Evolutionary conservation across 2,113 vertebrate species (phyloP), one percentile per base, ranked within the genome.

Genomic region (Mus spicilegus): DNA sequence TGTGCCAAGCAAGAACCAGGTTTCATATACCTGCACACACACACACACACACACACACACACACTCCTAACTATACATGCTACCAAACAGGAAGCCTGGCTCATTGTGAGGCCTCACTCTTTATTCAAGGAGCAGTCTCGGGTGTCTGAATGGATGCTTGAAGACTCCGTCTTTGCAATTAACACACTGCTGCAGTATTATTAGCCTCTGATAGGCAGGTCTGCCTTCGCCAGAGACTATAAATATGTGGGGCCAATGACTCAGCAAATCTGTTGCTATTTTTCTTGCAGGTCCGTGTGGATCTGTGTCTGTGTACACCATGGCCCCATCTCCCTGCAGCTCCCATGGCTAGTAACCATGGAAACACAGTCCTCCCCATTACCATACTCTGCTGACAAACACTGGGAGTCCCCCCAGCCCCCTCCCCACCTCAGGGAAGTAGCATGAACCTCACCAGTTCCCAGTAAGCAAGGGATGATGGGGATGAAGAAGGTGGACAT

Each of bases 261-360:
- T 98, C 98, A 98, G 98, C 98, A 98, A 95, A 98, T 97, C 96
- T 93, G 85, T 75, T 97, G 97, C 88, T 97, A 91, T 96, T 97
- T 97, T 76, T 96, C 97, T 97, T 96, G 87, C 97, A 98, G 97
- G 97, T 98, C 96, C 65, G 70, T 89, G 89, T 90, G 96, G 96
- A 97, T 96, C 97, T 90, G 67, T 91, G 97, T 95, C 95, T 97
- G 94, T 97, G 95, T 94, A 96, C 91, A 91, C 69, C 90, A 8
- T 8, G 33, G 97, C 96, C 97, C 97, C 70, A 95, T 97, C 96
- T 98, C 97, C 85, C 1, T 92, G 67, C 96, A 97, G 97, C 93
- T 94, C 89, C 78, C 1, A 4, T 97, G 91, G 89, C 93, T 87
- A 39, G 98, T 98, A 61, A 95, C 80, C 98, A 98, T 98, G 98